A percentile compares a stretch with the other conserved stretches of the same genome.
phyloP scores from a whole-genome alignment of 2,113 vertebrate species.

The Gorsachius goisagi region DNA sequence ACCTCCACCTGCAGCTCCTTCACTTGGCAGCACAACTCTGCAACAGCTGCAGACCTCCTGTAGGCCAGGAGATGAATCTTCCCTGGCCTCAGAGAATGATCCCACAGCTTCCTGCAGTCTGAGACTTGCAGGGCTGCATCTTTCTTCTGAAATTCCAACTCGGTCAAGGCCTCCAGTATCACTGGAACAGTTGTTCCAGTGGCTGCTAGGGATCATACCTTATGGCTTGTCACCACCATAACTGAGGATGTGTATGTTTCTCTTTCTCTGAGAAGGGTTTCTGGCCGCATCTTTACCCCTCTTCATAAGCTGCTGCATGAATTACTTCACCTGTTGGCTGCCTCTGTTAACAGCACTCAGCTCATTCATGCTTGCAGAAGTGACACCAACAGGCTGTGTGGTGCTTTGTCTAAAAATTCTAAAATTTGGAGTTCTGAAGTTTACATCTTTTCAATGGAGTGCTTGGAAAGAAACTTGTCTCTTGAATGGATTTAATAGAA shows the following conservation, averaged over 20 bases:
- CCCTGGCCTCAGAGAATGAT: not conserved
- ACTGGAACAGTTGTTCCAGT: not conserved
- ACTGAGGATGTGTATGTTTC: not conserved
- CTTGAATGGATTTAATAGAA: not conserved
- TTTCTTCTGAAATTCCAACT: not conserved
- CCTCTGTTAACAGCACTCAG: not conserved
- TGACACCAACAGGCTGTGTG: not conserved
- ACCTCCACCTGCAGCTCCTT: not conserved
- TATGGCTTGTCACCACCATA: not conserved
- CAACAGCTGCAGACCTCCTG: not conserved
- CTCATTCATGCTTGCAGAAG: not conserved
- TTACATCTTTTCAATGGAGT: rapidly evolving
- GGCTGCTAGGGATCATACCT: not conserved
- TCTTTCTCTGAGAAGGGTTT: not conserved
- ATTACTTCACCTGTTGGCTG: not conserved
- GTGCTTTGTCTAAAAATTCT: not conserved
- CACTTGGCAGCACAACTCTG: not conserved
- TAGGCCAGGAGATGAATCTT: not conserved
- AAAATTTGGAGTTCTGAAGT: not conserved
- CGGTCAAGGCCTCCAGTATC: not conserved
- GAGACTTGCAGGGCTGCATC: not conserved
- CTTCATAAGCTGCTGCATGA: not conserved
- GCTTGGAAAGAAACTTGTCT: not conserved
- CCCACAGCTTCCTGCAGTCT: not conserved
- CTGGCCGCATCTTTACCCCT: not conserved